Evolutionary conservation across 2,113 vertebrate genomes (phyloP), one percentile per base, ranked within the genome.

Genomic region (Delphinus delphis): DNA sequence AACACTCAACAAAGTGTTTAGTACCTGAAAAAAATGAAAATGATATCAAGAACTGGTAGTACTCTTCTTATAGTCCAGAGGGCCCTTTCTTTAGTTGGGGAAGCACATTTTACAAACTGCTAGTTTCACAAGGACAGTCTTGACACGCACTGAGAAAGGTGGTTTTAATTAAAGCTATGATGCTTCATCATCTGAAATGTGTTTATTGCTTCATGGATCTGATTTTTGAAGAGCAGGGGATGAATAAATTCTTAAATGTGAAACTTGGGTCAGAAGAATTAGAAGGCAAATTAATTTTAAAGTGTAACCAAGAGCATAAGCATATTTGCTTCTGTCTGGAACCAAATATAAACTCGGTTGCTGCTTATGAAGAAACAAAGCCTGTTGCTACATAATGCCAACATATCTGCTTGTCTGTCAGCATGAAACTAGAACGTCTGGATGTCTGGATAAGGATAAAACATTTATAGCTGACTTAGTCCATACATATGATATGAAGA

Each of bases 221-320:
- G 87, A 98, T 95, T 98, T 97, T 97, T 97, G 89, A 50, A 95
- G 84, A 96, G 38, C 76, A 60, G n/a, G 63, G 92, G 74, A 95
- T 92, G 63, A 92, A 95, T 95, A 96, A 95, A 96, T 97, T 96
- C 65, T 93, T 92, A 96, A 97, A 93, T 77, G 73, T 92, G 74
- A 95, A 92, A 95, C 38, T 85, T 15, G 55, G n/a, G 63, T 96
- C 91, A 63, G 36, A 96, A 90, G 86, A 97, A 98, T 96, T 97
- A 97, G 74, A 95, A 86, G 38, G 44, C 65, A 95, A 97, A 97
- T 96, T 97, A 97, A 97, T 96, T 97, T 96, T 93, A 90, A 89
- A 92, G 60, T 92, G 70, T 96, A 97, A 95, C 83, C 44, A 97
- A 82, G n/a, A 97, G 76, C 70, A 90, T 84, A 92, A 97, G 88